Base-by-base conservation (phyloP, 1,140 invertebrate genomes). In the Tetraneura akinire region DNA sequence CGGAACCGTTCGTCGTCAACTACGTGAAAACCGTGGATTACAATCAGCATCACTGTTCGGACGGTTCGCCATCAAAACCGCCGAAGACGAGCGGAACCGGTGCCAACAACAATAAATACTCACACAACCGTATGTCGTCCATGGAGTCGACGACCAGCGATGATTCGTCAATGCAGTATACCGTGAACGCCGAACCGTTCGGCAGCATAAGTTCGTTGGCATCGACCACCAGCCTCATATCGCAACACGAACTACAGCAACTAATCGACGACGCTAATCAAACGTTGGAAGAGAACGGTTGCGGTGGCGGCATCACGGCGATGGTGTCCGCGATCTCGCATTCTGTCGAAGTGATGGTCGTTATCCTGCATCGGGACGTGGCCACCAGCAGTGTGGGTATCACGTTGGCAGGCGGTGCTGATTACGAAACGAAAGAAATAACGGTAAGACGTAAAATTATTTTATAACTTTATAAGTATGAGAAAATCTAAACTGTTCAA, bases 351-450 rank as follows among this genome's bases (percentile, higher is more conserved):
- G 88, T 91, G 18, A 84, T 88, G 49, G 89, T 90, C n/a, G 87
- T 90, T 3, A 85, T 90, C 5, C 84, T 91, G 32, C 89, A 90
- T 82, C 87, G 90, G 81, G 89, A 91, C 83, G 87, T 88, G 81
- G 87, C 89, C 11, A 91, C 90, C 37, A 90, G 92, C 10, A 93
- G 92, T 83, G 91, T 96, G 55, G 95, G 95, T 18, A 92, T 96
- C 62, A 95, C 93, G 9, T 86, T 96, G 68, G 94, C 94, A 57
- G 94, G 94, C 60, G 94, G 95, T 8, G 90, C 91, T 8, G 94
- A 96, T 84, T 95, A 94, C 85, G 94, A 96, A 87, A 90, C 91
- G 81, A 96, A 96, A 86, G 93, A 96, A 86, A 95, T 96, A 68
- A 96, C 93, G 81, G 93, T 94, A 86, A 87, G 89, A n/a, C n/a